Conservation (phyloP, 2,797 vertebrate species). For the Acipenser oxyrinchus region DNA sequence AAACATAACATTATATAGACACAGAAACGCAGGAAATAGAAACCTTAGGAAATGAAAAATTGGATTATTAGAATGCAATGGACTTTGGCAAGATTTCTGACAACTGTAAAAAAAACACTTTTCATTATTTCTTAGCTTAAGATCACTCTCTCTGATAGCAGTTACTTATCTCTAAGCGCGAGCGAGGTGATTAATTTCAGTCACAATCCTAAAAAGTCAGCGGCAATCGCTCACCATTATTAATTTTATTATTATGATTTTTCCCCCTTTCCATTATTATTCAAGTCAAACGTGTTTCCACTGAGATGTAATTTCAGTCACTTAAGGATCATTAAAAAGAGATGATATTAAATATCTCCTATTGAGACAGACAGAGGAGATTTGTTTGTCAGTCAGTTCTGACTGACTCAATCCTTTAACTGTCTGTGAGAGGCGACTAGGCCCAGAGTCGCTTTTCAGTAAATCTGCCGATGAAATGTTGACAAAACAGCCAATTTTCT, state of each 20-base stretch:
- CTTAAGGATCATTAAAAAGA: slow-evolving; percentile 85
- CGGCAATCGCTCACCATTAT: not conserved
- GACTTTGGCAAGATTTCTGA: no score
- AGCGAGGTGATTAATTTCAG: no score
- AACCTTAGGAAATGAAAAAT: no score
- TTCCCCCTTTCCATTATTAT: slow-evolving; percentile 22
- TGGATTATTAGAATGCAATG: no score
- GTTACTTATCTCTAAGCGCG: no score
- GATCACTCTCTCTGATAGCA: no score
- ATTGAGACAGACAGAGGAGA: slow-evolving; percentile 72
- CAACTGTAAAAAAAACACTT: no score
- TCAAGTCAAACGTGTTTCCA: slow-evolving; percentile 43
- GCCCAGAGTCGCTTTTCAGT: slow-evolving; percentile 60
- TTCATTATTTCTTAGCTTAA: no score
- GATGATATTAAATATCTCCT: slow-evolving; percentile 89
- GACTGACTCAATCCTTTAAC: slow-evolving; percentile 68
- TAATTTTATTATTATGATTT: not conserved
- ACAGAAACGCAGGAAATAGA: no score
- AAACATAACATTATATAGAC: no score
- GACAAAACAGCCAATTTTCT: slow-evolving; percentile 95
- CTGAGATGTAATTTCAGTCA: slow-evolving; percentile 70
- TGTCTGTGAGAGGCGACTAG: slow-evolving; percentile 48
- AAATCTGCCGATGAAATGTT: slow-evolving; percentile 90
- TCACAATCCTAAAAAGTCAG: not conserved
- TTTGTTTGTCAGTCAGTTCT: slow-evolving; percentile 83